Evolutionary conservation across 2,797 vertebrate species (phyloP).

Genomic region (Alca torda): DNA sequence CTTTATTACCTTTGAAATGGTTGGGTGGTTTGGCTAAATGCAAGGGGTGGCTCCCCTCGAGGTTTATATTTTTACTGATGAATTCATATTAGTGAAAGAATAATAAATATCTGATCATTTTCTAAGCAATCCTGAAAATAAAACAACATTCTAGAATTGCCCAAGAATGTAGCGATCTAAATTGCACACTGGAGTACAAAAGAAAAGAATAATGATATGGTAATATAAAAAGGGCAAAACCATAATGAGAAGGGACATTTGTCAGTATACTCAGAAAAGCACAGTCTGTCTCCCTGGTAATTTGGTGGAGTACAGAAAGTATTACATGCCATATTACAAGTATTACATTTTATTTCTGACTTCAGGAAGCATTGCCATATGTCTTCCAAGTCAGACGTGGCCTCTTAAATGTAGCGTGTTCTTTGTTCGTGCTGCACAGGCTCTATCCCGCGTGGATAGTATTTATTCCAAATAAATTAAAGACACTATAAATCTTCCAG

Average conservation of each 20-base stretch:
- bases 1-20: not conserved
- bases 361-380: slow-evolving; percentile 71
- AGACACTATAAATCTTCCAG: slow-evolving; percentile 1
- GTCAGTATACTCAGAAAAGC: slow-evolving; percentile 63
- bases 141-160: slow-evolving; percentile 4
- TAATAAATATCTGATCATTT: slow-evolving; percentile 11
- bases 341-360: slow-evolving; percentile 63
- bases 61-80: not conserved
- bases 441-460: not conserved
- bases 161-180: not conserved
- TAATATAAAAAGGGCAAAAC: slow-evolving; percentile 62
- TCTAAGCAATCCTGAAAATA: slow-evolving; percentile 27
- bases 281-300: slow-evolving; percentile 65
- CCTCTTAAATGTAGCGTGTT: slow-evolving; percentile 62
- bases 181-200: slow-evolving; percentile 9
- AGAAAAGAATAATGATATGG: slow-evolving; percentile 48
- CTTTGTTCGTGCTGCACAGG: slow-evolving; percentile 24
- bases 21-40: not conserved
- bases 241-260: slow-evolving; percentile 63
- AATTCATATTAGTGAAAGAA: not conserved
- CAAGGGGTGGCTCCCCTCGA: not conserved
- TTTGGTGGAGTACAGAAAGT: slow-evolving; percentile 63
- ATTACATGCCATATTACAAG: slow-evolving; percentile 67
- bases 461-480: slow-evolving; percentile 32
- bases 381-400: slow-evolving; percentile 64